Evolutionary conservation across 1,140 invertebrate genomes (phyloP).

Genomic region (Sarcophaga peregrina): DNA sequence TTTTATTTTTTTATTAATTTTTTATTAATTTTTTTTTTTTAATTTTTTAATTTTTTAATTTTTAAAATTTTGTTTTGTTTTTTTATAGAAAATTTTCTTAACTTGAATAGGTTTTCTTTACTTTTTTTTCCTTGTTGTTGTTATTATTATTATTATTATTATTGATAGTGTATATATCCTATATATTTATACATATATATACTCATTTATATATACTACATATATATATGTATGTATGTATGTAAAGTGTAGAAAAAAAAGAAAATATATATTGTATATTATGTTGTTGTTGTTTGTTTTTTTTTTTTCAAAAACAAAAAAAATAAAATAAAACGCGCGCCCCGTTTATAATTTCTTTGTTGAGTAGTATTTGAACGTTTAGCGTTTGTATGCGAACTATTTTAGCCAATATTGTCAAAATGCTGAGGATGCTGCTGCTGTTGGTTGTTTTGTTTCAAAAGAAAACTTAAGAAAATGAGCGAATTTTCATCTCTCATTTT

Average conservation of each 20-base stretch:
- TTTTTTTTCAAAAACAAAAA: background rate
- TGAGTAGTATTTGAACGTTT: slow-evolving; percentile 39
- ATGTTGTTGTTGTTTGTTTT: slow-evolving; percentile 12
- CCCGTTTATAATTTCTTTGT: slow-evolving; percentile 8
- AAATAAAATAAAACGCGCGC: slow-evolving; percentile 34
- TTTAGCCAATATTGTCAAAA: slow-evolving; percentile 32
- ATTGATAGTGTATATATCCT: background rate
- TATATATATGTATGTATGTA: slow-evolving; percentile 39
- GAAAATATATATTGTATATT: no score
- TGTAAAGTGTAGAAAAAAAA: slow-evolving; percentile 42
- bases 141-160: background rate
- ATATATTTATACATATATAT: slow-evolving; percentile 18
- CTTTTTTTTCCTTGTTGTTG: slow-evolving; percentile 30
- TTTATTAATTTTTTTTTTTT: no score
- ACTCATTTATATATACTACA: slow-evolving; percentile 21
- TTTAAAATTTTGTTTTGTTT: slow-evolving; percentile 20
- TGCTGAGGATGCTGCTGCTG: slow-evolving; percentile 32
- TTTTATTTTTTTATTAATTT: no score
- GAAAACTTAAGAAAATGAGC: slow-evolving; percentile 11
- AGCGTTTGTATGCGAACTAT: slow-evolving; percentile 41
- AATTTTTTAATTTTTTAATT: background rate
- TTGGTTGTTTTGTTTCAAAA: background rate
- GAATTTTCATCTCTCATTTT: background rate
- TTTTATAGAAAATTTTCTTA: slow-evolving; percentile 29
- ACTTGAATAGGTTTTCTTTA: slow-evolving; percentile 16